Base-by-base conservation (phyloP, 2,797 vertebrate genomes). In the Ptychobarbus kaznakovi region DNA sequence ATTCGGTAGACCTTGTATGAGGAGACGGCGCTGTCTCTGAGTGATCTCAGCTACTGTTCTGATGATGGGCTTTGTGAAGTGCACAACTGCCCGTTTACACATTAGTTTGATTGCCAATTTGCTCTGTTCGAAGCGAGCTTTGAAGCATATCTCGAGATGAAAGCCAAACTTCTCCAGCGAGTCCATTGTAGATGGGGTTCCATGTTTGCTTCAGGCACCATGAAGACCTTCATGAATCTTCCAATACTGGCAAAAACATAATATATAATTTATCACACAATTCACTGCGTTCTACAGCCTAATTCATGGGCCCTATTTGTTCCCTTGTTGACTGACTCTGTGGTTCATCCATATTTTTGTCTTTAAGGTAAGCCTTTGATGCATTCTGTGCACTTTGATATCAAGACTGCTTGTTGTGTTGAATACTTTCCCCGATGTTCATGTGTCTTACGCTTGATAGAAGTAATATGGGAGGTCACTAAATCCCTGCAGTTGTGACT, bases 41-140 rank as follows among this genome's bases (percentile, higher is more conserved):
- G 93, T 93, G 92, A 94, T 94, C 92, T 92, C 77, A 15, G 69
- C 88, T 81, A 87, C 91, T 88, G 88, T 90, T 82, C 69, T 91
- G 90, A 92, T 84, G 84, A 91, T 89, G 90, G 82, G 87, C 90
- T 88, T 89, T 93, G 90, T 93, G 93, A 94, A 93, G 92, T 93
- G 87, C 91, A 87, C 90, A 91, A 89, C 91, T 92, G 92, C 91
- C 92, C 91, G 87, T 92, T 92, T 93, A 90, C 90, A 92, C 91
- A 90, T 94, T 91, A 91, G 92, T 93, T 94, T 94, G 93, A 95
- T 94, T 93, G 93, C 91, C 92, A 91, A 93, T 95, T 95, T 94
- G 93, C 92, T 94, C 91, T 92, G 91, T 81, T 90, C 40, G 53
- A 84, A 86, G 89, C 87, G 51, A 87, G 91, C 94, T 94, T 93